Evolutionary conservation across 2,797 vertebrate genomes (phyloP), one percentile per base, ranked within the genome.

Genomic region (Nannoperca obscura): DNA sequence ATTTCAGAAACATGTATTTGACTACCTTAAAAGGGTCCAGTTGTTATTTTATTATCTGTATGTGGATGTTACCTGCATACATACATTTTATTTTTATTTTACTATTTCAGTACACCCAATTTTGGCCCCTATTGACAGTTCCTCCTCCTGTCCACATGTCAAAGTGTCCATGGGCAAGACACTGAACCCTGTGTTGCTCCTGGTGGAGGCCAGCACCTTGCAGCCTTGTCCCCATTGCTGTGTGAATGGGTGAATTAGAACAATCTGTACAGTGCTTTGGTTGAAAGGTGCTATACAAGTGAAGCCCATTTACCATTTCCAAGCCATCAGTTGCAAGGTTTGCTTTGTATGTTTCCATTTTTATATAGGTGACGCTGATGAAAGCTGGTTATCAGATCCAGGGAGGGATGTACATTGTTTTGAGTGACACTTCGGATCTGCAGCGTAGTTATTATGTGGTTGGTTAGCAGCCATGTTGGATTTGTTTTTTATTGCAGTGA

Each of bases 1-100:
- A 36, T 71, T 55, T 64, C 24, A 66, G 4, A 1, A 27, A 70
- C 3, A n/a, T 74, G 61, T 13, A 17, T 52, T 40, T 58, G 19
- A 49, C 13, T 24, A 6, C 19, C 44, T 46, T 15, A 9, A 55
- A 55, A 68, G 9, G 30, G 17, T 14, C 55, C 19, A 8, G 11
- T 6, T 60, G 30, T n/a, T 22, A 34, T 68, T 59, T 10, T 12
- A 38, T 7, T 40, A 30, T 13, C 1, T 57, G 10, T 3, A 27
- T 34, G 40, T 38, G 34, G 6, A 24, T 53, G n/a, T 54, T n/a
- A 36, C 17, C 24, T 34, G 20, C 17, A 47, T 47, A 32, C 14
- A 24, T 24, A 7, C 12, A n/a, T 27, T 27, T 27, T 27, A 27
- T 27, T 27, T 27, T 27, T 27, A 27, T 27, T 27, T 27, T 27